Evolutionary conservation across 2,797 vertebrate species (phyloP), one percentile per base, ranked within the genome.

Genomic region (Pangasius larnaudii): DNA sequence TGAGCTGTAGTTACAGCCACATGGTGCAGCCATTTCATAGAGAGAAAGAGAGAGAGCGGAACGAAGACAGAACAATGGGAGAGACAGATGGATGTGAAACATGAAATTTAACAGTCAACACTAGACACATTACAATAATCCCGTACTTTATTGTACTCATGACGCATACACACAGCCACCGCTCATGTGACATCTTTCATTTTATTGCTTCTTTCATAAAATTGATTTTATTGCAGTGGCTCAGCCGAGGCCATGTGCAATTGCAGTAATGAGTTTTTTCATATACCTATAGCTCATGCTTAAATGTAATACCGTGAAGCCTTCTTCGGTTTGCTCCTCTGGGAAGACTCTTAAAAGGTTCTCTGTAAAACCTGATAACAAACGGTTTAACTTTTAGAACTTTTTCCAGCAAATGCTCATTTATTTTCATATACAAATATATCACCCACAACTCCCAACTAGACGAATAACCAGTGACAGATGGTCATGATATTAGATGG

Each of bases 11-110:
- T 36, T 56, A 53, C 46, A 51, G 46, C 56, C 84, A 86, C 87
- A 90, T 86, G 84, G 77, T 69, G 63, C 82, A 89, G 77, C 49
- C 65, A 84, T 90, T 42, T 83, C 72, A 81, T 33, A 42, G 30
- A 88, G 86, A 87, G 84, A 80, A 88, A 82, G 86, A 87, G 72
- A 87, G 87, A 59, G 30, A 67, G 24, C 24, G 63, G 39, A 19
- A 46, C 4, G 59, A 56, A 33, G 56, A 67, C 8, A 42, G 24
- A 61, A 63, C 65, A 61, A 85, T 51, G 51, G 22, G 9, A 74
- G 30, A 61, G n/a, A 71, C 58, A 58, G 63, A 80, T 61, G 69
- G 33, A 72, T 14, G 9, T 33, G 61, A 51, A 84, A 65, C 13
- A 49, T 16, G n/a, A 53, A 53, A 18, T 78, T 0, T 30, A 51